Base-by-base conservation (phyloP, 1,140 invertebrate species). In the Drosophila ercepeae region DNA sequence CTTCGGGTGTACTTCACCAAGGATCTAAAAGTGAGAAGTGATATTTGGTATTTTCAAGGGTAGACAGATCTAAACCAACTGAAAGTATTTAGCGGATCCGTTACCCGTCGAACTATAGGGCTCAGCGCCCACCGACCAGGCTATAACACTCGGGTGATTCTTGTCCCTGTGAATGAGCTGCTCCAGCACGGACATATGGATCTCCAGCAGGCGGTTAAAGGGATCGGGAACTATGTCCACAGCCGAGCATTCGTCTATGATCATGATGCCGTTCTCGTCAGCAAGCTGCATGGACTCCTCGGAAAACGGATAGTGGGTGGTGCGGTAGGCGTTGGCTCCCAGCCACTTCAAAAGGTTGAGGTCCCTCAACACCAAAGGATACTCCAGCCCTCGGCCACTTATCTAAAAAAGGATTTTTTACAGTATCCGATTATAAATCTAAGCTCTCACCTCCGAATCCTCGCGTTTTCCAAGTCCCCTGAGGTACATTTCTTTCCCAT, bases 271-370 rank as follows among this genome's bases (percentile, higher is more conserved):
- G 58, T 96, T 93, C 82, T 95, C 94, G 91, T 99, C 98, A 14
- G 98, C 98, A 86, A 97, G 93, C 88, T 99, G 97, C 94, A 99
- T 97, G 21, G 98, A 96, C 92, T 99, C 98, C 89, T 99, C 98
- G 1, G 97, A 97, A 92, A 99, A 99, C 2, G 99, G 99, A 92
- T 99, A 99, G 91, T 99, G 98, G 0, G 98, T 99, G 0, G 99
- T 99, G 21, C 99, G 93, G 91, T 98, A 99, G 23, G 96, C 95
- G 92, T 99, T 99, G 1, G 96, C 98, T 1, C 98, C 97, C 8
- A 98, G 92, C 98, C 98, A 99, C 91, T 96, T 96, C 1, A 99
- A 93, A 42, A 99, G 92, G 88, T 98, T 98, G 84, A 98, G 96
- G 91, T 99, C 98, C 89, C 97, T 96, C 94, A 54, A 95, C 94